Evolutionary conservation across 2,888 invertebrate species (phyloP), one percentile per base, ranked within the genome.

Genomic region (Pemphredon lugubris): DNA sequence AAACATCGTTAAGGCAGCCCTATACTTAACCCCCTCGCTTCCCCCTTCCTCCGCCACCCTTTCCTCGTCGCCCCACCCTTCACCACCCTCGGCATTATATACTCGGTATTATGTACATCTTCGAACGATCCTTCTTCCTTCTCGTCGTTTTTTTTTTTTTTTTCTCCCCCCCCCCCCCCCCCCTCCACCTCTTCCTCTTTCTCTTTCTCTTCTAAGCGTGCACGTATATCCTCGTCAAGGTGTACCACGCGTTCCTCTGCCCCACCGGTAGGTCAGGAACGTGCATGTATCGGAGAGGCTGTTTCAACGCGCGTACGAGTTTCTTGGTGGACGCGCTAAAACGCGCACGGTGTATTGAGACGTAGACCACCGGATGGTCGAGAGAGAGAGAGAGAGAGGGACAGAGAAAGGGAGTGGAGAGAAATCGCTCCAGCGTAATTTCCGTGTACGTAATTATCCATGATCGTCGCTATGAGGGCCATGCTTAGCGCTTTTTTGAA

Each of bases 1-100:
- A 89, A 89, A 89, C 89, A 89, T 89, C 89, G 89, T 89, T 89
- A 89, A 89, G 86, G 84, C 83, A 87, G 84, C 85, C 88, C 89
- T 88, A 87, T 89, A 88, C 88, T 89, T 89, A 89, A 83, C 75
- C 73, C 74, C 72, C 57, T 60, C 64, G 64, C 53, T 70, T 40
- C 73, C 61, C 61, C 47, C 61, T n/a, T 47, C 53, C 54, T 61
- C 66, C 61, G 68, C 30, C 67, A 55, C 51, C 39, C 58, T 55
- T 67, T 68, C 69, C 50, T 58, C 63, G 47, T 69, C n/a, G n/a
- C n/a, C 65, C 39, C 60, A 66, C 60, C 47, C 42, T 48, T 18
- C 30, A 57, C 63, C 57, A 39, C 61, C 50, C 65, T 59, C 45
- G 40, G 51, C 59, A 71, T 63, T 65, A 65, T 64, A 51, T 51